phyloP scores from a whole-genome alignment of 2,888 invertebrate species.

The Epirrhoe alternata region DNA sequence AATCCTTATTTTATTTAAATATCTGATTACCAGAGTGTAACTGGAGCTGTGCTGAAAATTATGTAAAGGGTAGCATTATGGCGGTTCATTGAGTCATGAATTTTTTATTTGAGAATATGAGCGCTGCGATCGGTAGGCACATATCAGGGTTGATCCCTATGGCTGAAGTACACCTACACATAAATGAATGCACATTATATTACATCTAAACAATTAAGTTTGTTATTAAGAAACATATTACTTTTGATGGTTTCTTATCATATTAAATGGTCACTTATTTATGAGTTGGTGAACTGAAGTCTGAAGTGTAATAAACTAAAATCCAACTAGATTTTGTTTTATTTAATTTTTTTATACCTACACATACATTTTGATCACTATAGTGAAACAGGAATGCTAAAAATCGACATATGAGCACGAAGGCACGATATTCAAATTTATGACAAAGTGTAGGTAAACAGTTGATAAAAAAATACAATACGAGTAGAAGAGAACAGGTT shows the following conservation, averaged over 20 bases:
- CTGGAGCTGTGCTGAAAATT: not conserved
- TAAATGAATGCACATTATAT: not conserved
- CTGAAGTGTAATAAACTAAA: constrained; percentile 75
- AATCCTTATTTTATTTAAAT: no score
- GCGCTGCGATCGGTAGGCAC: constrained; percentile 72
- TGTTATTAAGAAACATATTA: not conserved
- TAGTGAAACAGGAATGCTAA: not conserved
- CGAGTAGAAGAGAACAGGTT: no score
- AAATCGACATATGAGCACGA: not conserved
- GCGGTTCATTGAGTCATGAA: not conserved
- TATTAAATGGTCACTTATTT: not conserved
- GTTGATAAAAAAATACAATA: not conserved
- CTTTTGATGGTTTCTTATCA: not conserved
- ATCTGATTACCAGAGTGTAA: not conserved
- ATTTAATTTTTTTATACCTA: constrained; percentile 48
- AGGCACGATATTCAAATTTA: not conserved
- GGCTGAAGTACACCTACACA: constrained; percentile 10
- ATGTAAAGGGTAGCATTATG: not conserved
- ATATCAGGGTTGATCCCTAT: constrained; percentile 80
- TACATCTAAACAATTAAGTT: not conserved
- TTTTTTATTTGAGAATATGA: constrained; percentile 52
- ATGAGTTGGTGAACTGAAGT: constrained; percentile 1
- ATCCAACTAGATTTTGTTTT: constrained; percentile 69
- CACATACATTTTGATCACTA: not conserved
- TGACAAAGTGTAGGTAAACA: not conserved